phyloP scores from a whole-genome alignment of 2,797 vertebrate species.

The Coregonus ussuriensis region DNA sequence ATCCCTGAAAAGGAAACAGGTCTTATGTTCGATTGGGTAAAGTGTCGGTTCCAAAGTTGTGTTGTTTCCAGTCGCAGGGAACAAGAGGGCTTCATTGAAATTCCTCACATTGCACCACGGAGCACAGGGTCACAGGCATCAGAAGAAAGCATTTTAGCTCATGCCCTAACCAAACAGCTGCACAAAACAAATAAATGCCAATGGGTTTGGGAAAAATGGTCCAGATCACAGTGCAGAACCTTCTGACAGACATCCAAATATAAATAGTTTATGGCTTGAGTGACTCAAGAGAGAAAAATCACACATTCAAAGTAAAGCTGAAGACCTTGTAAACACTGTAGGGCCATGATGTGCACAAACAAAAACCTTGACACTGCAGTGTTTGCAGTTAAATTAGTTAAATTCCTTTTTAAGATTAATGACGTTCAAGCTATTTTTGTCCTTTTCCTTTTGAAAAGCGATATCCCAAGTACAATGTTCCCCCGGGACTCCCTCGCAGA shows the following conservation, averaged over 20 bases:
- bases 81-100: conserved; percentile 5
- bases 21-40: background rate
- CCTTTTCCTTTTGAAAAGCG: no score
- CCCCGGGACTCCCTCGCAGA: no score
- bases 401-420: background rate
- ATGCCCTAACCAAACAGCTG: background rate
- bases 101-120: background rate
- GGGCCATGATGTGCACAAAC: background rate
- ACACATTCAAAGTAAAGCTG: background rate
- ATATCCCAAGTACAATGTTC: no score
- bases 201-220: background rate
- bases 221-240: background rate
- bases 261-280: conserved; percentile 3
- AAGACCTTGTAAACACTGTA: background rate
- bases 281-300: background rate
- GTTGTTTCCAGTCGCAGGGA: background rate
- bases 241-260: background rate
- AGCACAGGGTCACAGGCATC: background rate
- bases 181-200: conserved; percentile 11
- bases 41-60: background rate
- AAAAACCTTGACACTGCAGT: background rate
- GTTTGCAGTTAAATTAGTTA: background rate
- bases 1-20: background rate
- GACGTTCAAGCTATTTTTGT: no score
- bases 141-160: conserved; percentile 4